These are phyloP conservation scores for Meriones unguiculatus DNA, from an alignment of 2,113 vertebrate genomes.

Conservation along the genomic window DNA sequence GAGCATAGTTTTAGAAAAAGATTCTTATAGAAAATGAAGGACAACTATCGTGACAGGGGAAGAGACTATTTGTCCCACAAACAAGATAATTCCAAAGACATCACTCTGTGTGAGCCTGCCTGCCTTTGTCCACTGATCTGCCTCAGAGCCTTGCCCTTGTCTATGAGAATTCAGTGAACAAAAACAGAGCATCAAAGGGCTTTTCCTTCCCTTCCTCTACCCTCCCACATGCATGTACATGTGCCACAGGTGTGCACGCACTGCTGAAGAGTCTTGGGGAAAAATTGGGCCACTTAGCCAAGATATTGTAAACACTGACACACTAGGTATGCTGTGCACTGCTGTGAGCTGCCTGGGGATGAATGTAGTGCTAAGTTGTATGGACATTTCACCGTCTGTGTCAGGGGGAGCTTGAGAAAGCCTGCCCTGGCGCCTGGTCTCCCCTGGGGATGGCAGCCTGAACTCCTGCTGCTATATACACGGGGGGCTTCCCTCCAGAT, in stretches of 20 bases:
- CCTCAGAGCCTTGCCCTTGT: neutral
- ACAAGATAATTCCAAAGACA: conserved; percentile 2
- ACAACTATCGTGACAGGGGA: neutral
- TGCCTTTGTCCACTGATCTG: conserved; percentile 1
- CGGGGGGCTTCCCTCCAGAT: neutral
- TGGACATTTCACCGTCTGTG: neutral
- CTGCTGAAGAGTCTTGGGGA: neutral
- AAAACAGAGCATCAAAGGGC: neutral
- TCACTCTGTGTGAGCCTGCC: neutral
- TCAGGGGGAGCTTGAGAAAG: neutral
- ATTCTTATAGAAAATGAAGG: conserved; percentile 25
- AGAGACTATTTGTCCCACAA: conserved; percentile 1
- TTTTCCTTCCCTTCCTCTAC: neutral
- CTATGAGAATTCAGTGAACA: neutral
- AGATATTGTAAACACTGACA: neutral
- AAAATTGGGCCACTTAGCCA: neutral
- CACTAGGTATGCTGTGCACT: neutral
- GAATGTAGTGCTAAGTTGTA: neutral
- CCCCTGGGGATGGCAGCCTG: neutral
- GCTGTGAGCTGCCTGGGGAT: neutral
- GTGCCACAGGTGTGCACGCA: neutral
- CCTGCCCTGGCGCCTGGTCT: neutral
- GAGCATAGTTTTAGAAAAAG: conserved; percentile 27
- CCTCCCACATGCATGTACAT: too few relatives aligned
- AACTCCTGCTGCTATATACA: neutral